Percentiles rank a stretch among this genome's conserved stretches.
phyloP scores from a whole-genome alignment of 2,797 vertebrate species.

The Chloroceryle amazona region DNA sequence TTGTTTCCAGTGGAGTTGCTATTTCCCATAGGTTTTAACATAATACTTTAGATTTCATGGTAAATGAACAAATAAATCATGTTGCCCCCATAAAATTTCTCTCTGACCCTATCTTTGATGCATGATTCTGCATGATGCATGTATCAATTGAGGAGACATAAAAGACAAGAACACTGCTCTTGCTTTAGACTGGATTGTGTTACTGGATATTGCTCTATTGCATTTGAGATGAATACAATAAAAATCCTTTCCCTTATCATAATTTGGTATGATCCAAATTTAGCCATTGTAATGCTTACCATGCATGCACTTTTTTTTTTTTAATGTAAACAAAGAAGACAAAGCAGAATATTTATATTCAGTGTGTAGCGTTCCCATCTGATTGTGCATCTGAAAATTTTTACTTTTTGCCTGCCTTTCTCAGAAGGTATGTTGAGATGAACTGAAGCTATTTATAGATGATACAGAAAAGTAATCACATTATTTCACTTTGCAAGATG shows the following conservation, averaged over 20 bases:
- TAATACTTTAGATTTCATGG: conserved; percentile 42
- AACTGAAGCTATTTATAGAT: neutral
- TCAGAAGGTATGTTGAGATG: neutral
- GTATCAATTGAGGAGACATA: neutral
- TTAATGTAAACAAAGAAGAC: neutral
- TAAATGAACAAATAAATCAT: conserved; percentile 53
- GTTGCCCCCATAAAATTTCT: conserved; percentile 13
- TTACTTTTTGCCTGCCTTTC: neutral
- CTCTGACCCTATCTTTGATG: conserved; percentile 1
- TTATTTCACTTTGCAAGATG: neutral
- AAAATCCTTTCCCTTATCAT: neutral
- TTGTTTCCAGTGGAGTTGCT: conserved; percentile 50
- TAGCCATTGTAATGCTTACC: neutral
- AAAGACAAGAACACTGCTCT: neutral
- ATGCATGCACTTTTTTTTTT: neutral
- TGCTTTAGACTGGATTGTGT: neutral
- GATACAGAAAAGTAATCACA: neutral
- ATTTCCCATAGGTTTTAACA: conserved; percentile 36
- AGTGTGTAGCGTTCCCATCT: neutral
- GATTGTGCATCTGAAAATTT: neutral
- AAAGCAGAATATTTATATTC: conserved; percentile 24
- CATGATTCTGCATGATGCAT: neutral
- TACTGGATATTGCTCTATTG: neutral
- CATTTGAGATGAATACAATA: neutral
- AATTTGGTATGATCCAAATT: neutral